Percentiles rank a stretch among this genome's conserved stretches.
phyloP scores from a whole-genome alignment of 2,888 invertebrate species.

The Syrphus vitripennis region DNA sequence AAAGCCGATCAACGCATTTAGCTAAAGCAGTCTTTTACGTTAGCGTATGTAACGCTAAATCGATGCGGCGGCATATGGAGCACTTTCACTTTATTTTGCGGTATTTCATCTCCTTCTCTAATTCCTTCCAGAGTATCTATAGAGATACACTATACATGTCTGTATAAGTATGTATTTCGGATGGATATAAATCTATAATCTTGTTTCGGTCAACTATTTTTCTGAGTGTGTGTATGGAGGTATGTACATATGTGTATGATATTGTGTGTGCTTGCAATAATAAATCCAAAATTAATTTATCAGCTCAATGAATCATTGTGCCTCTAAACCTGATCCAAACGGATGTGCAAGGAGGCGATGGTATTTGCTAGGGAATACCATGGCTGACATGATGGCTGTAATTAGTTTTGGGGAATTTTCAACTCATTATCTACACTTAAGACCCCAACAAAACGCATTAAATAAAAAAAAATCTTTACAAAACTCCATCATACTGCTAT shows the following conservation, averaged over 20 bases:
- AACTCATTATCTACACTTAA: slow-evolving; percentile 16
- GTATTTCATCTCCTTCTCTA: slow-evolving; percentile 65
- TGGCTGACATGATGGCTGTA: slow-evolving; percentile 34
- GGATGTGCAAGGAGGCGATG: slow-evolving; percentile 62
- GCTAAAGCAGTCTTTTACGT: slow-evolving; percentile 21
- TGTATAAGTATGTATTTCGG: slow-evolving; percentile 31
- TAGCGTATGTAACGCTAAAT: slow-evolving; percentile 55
- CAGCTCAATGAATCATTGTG: slow-evolving; percentile 55
- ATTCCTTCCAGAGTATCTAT: slow-evolving; percentile 32
- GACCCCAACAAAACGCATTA: slow-evolving; percentile 26
- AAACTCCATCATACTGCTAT: neutral
- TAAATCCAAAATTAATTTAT: slow-evolving; percentile 67
- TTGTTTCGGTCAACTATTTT: slow-evolving; percentile 28
- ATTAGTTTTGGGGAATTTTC: slow-evolving; percentile 32
- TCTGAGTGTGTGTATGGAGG: neutral
- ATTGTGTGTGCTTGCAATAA: slow-evolving; percentile 48
- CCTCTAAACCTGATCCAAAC: slow-evolving; percentile 47
- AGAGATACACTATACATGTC: neutral
- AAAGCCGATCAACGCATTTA: slow-evolving; percentile 60
- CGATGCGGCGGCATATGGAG: slow-evolving; percentile 67
- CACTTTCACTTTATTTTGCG: slow-evolving; percentile 71
- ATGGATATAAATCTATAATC: slow-evolving; percentile 58
- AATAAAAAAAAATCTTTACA: neutral
- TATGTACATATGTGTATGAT: neutral
- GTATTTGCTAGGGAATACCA: slow-evolving; percentile 38